Conservation (phyloP, 2,113 vertebrate genomes). For the Leucosticte australis region DNA sequence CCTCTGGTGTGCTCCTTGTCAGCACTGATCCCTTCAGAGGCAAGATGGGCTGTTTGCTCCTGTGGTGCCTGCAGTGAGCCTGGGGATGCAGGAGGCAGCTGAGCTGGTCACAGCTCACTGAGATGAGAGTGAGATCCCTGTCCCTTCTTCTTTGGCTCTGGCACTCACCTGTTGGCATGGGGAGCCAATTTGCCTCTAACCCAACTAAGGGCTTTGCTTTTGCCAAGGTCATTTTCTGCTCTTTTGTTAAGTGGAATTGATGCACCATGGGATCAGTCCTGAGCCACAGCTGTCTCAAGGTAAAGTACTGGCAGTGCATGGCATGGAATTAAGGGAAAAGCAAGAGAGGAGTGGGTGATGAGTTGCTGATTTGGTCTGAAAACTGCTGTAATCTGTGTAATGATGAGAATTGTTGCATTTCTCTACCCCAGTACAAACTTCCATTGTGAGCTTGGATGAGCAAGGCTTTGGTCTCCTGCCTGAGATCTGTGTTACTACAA, state of each 20-base stretch:
- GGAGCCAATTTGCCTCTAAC: neutral
- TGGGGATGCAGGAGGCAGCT: rapidly evolving
- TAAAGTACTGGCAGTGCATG: neutral
- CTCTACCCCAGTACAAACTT: neutral
- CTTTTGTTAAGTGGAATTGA: neutral
- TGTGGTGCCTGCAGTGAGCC: neutral
- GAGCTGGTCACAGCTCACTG: neutral
- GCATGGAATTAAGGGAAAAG: neutral
- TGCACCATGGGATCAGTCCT: rapidly evolving
- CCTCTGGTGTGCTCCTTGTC: neutral
- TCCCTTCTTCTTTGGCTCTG: neutral
- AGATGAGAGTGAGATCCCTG: rapidly evolving
- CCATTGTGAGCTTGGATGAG: neutral
- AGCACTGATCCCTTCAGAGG: neutral
- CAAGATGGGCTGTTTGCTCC: neutral
- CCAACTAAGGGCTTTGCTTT: neutral
- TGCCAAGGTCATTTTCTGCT: neutral
- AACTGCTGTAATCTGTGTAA: neutral
- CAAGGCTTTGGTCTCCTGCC: neutral
- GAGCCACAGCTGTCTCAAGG: neutral
- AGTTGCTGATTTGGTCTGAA: neutral
- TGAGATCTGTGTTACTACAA: rapidly evolving
- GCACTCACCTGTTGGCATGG: neutral
- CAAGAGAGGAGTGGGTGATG: neutral
- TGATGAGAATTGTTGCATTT: rapidly evolving